phyloP scores from a whole-genome alignment of 23 tunicate species.

The Halocynthia aurantium region DNA sequence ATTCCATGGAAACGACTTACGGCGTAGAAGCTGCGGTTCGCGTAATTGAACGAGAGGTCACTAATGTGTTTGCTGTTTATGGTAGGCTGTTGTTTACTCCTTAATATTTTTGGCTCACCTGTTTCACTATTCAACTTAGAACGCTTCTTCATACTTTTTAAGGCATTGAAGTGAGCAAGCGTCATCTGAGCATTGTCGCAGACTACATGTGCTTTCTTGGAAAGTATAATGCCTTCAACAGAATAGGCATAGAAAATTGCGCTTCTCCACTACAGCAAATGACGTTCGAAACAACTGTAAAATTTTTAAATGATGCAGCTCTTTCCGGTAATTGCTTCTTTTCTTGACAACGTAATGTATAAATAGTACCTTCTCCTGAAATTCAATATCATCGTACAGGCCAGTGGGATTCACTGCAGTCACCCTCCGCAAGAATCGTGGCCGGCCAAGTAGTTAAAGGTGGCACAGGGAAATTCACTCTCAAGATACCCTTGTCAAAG shows the following conservation, averaged over 20 bases:
- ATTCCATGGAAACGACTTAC: constrained; percentile 56
- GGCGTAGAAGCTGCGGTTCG: constrained; percentile 94
- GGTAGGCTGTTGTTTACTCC: constrained; percentile 28
- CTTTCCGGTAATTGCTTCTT: constrained; percentile 40
- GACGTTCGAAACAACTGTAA: constrained; percentile 78
- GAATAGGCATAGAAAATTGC: constrained; percentile 62
- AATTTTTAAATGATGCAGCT: constrained; percentile 72
- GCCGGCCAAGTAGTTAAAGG: constrained; percentile 81
- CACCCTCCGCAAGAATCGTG: constrained; percentile 82
- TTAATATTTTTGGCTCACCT: not conserved
- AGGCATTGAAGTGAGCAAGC: constrained; percentile 83
- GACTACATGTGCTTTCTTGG: constrained; percentile 93
- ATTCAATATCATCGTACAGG: constrained; percentile 31
- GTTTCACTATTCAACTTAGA: not conserved
- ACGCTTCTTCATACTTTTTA: constrained; percentile 3
- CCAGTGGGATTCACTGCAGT: constrained; percentile 41
- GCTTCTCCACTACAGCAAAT: constrained; percentile 92
- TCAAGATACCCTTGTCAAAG: constrained; percentile 28
- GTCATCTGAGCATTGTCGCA: constrained; percentile 72
- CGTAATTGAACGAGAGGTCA: constrained; percentile 77
- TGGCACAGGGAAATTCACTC: constrained; percentile 80
- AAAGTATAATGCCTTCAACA: constrained; percentile 61
- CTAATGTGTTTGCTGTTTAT: constrained; percentile 86
- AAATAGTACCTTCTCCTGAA: not conserved
- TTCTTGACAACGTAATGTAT: not conserved